Evolutionary conservation across 2,113 vertebrate species (phyloP), one percentile per base, ranked within the genome.

Genomic region (Suncus etruscus): DNA sequence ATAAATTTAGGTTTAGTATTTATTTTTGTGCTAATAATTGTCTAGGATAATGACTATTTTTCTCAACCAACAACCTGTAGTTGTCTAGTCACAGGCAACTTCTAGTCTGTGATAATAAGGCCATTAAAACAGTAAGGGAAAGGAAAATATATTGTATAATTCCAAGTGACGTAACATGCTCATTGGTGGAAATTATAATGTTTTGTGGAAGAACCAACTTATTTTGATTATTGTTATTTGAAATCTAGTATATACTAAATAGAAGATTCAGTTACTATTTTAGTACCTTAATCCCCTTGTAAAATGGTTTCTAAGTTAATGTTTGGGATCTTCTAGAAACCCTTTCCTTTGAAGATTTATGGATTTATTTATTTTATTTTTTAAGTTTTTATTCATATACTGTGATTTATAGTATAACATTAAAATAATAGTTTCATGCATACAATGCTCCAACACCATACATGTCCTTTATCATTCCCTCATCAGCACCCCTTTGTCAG

Each of bases 1-100:
- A 70, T 77, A 79, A n/a, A 80, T 74, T 85, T 79, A 83, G 29
- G 22, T 39, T 87, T 89, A 66, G 66, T 78, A 48, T 54, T 91
- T 88, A 78, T 86, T 91, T 8, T 85, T 87, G 76, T 73, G 74
- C 65, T 4, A 69, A 75, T 63, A 89, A 50, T 87, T 91, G 81
- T 14, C 47, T 9, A 87, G 83, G 18, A 83, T 91, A 72, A 4
- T 68, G 11, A 7, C 14, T 84, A 16, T 31, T 50, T 9, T 32
- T 31, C 29, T 1, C 20, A 76, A 70, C 14, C 65, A 85, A 81
- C 9, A 14, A 39, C 20, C 87, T 72, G 72, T 50, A 39, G 39
- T 39, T 39, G 3, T 39, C 39, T 39, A 39, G 39, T 39, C 5
- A 39, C 39, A 39, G 68, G 32, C 27, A 90, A 83, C 48, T 73